Base-by-base conservation (phyloP, 2,888 invertebrate species). In the Pyrgus malvae region DNA sequence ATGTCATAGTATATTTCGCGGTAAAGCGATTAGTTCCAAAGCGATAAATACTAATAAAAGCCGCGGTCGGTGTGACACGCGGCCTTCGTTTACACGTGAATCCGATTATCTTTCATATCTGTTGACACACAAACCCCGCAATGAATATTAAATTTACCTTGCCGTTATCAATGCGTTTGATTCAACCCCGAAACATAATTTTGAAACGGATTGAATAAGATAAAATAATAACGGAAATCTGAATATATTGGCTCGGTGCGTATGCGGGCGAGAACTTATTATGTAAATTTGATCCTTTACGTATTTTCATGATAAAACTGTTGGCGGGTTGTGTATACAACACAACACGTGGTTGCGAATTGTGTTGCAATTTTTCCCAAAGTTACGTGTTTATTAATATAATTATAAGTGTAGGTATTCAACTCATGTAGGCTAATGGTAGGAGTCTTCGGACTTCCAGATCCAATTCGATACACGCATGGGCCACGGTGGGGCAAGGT, bases 251-350 rank as follows among this genome's bases (percentile, higher is more conserved):
- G 63, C 63, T 66, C 67, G 70, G 68, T 72, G 67, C 74, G 74
- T 72, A 72, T 74, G 73, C 76, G 75, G 76, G 75, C 62, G 64
- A 56, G 59, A 67, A 70, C 70, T 78, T 79, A 83, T 84, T 87
- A 86, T 83, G 83, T 78, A 83, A 85, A 85, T 85, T 68, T 58
- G 72, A 78, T 74, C 78, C 76, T 74, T 74, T 74, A 71, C 78
- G 75, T 82, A 74, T 78, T 78, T 72, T 76, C 81, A 80, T 80
- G 77, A 79, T 80, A 80, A 80, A 78, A 81, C 78, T 82, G 75
- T 74, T 72, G 70, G 60, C 66, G 59, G 57, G 33, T 31, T 48
- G 42, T 58, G 60, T 49, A 31, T 21, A 45, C 42, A 40, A 53
- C n/a, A 56, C 53, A 48, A 55, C 55, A 50, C 54, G 59, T 55